phyloP scores from a whole-genome alignment of 1,140 invertebrate species.

The Leptestheria dahalacensis region DNA sequence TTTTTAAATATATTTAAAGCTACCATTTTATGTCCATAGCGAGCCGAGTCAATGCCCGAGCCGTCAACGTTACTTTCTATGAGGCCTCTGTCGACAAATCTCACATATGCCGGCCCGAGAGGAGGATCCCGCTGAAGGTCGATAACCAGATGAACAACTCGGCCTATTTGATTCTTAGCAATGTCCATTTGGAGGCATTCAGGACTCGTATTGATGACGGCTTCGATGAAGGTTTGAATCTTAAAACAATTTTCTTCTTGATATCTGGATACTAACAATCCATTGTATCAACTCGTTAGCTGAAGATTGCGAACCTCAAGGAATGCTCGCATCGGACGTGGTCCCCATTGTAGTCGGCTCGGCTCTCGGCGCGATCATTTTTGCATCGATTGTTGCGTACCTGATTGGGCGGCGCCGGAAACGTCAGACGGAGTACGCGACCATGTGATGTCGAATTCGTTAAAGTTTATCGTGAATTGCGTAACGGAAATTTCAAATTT shows the following conservation, averaged over 20 bases:
- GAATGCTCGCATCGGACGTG: not conserved
- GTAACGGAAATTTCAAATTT: no score
- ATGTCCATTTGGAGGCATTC: not conserved
- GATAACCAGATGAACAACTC: not conserved
- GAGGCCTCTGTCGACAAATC: not conserved
- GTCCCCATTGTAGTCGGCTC: not conserved
- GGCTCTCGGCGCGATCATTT: not conserved
- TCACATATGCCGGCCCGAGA: not conserved
- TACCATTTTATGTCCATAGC: not conserved
- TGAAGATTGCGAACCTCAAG: not conserved
- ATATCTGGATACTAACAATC: not conserved
- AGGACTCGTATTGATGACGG: not conserved
- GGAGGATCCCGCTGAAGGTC: not conserved
- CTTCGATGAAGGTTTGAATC: not conserved
- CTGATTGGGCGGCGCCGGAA: not conserved
- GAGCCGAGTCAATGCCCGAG: not conserved
- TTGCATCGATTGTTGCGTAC: not conserved
- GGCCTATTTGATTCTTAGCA: not conserved
- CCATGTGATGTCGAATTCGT: no score
- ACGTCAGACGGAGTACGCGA: not conserved
- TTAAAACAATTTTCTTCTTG: not conserved
- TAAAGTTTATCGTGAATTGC: no score
- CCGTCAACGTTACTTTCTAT: not conserved
- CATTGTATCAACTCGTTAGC: no score
- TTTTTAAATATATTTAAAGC: not conserved